Evolutionary conservation across 2,113 vertebrate genomes (phyloP), one percentile per base, ranked within the genome.

Genomic region (Grammomys dolichurus): DNA sequence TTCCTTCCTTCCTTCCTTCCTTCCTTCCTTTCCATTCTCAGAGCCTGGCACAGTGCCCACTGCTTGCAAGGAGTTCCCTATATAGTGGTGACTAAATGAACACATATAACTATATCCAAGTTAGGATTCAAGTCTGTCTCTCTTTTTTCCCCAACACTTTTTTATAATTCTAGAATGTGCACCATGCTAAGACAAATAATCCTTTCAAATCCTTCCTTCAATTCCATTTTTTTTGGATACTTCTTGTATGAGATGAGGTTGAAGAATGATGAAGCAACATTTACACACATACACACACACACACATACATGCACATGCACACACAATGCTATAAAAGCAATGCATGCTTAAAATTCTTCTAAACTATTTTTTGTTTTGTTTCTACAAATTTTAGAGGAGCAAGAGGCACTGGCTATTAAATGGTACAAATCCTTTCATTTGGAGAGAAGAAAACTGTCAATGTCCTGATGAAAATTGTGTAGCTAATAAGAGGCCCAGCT

Each of bases 331-430:
- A 91, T 22, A 36, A 76, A 93, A 65, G 82, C 43, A 40, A n/a
- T 33, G n/a, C 58, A 26, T n/a, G 65, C 73, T 82, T 40, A 48
- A 26, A 87, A 91, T 36, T 7, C 6, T 12, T 7, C 46, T 60
- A 22, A 63, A 90, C 24, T 40, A 2, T n/a, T 63, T 92, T 87
- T 36, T 33, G 28, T 33, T 93, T 90, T 75, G 54, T 76, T 84
- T 93, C 43, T 24, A 96, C 36, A 80, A 60, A 90, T 82, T 89
- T 96, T 78, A 73, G 24, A 90, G 72, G 26, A 81, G 56, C 16
- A 89, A 73, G 40, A 69, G 51, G 17, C 9, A 20, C 8, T 43
- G 13, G 19, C 22, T 86, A 69, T 31, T 51, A n/a, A 8, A 51
- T 13, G 24, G 56, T 48, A 0, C 56, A 88, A 86, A 86, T 3